Conservation (phyloP, 2,113 vertebrate species). For the Agapornis roseicollis region DNA sequence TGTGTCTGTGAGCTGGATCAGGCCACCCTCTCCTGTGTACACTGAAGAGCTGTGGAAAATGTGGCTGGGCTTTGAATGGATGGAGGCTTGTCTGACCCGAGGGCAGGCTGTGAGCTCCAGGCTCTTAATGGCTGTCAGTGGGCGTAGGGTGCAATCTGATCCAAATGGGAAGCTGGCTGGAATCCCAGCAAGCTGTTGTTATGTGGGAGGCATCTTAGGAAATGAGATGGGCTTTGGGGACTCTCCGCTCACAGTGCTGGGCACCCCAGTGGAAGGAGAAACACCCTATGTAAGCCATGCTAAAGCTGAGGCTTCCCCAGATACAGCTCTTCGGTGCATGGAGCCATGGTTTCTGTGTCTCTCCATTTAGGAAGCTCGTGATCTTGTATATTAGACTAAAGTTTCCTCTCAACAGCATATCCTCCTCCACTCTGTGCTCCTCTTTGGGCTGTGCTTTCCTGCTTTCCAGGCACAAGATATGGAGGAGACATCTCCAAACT, state of each 20-base stretch:
- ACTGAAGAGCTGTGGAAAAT: not conserved
- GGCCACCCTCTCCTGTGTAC: not conserved
- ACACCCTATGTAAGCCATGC: not conserved
- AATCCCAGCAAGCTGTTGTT: not conserved
- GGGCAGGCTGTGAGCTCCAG: not conserved
- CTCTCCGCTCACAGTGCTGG: not conserved
- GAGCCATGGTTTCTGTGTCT: not conserved
- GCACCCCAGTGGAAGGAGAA: not conserved
- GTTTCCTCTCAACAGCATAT: not conserved
- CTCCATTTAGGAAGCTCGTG: accelerated
- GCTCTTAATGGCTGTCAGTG: not conserved
- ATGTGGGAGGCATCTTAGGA: not conserved
- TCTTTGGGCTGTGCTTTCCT: not conserved
- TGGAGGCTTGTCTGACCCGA: not conserved
- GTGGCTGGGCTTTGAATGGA: not conserved
- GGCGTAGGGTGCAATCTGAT: not conserved
- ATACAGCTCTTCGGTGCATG: not conserved
- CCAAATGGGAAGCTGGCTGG: constrained; percentile 34
- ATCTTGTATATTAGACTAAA: accelerated
- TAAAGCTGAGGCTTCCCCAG: not conserved
- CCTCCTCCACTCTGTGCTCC: not conserved
- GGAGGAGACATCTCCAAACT: not conserved
- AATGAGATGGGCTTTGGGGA: not conserved
- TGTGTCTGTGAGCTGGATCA: not conserved
- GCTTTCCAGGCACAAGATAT: accelerated